A percentile compares a stretch with the other conserved stretches of the same genome.
These are phyloP conservation scores for Tachuris rubrigastra DNA, from an alignment of 2,113 vertebrate genomes.

Conservation along the genomic window DNA sequence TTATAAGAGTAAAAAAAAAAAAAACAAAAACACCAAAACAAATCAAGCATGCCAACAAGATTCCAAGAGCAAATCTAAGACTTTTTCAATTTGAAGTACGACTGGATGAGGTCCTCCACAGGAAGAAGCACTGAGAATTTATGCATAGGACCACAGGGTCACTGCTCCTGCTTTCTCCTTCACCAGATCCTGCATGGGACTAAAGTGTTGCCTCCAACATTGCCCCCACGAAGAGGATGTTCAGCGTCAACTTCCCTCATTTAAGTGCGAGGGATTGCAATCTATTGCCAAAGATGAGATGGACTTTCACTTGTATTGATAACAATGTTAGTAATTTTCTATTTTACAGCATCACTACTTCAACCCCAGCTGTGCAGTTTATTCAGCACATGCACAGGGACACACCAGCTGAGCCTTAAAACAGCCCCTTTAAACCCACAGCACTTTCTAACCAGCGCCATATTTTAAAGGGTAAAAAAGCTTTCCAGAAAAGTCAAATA, in stretches of 20 bases:
- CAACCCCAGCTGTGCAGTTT: not conserved
- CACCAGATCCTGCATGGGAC: rapidly evolving
- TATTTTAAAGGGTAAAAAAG: not conserved
- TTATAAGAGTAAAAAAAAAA: not conserved
- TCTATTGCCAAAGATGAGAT: not conserved
- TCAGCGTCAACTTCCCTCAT: not conserved
- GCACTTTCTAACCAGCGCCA: not conserved
- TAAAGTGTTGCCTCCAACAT: not conserved
- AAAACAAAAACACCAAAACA: too few species aligned
- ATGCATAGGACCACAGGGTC: not conserved
- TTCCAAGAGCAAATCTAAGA: not conserved
- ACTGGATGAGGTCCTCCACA: not conserved
- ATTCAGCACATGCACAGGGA: not conserved
- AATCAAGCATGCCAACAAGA: not conserved
- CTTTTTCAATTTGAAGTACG: not conserved
- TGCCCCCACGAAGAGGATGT: too few species aligned
- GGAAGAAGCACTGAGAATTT: not conserved
- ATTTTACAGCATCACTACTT: not conserved
- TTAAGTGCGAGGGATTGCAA: not conserved
- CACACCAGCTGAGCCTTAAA: not conserved
- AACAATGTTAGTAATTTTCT: not conserved
- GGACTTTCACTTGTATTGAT: not conserved
- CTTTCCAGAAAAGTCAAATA: constrained; percentile 19
- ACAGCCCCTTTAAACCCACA: not conserved
- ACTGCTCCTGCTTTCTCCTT: not conserved